These are phyloP conservation scores for Neogale vison DNA, from an alignment of 2,113 vertebrate species.

Conservation along the genomic window DNA sequence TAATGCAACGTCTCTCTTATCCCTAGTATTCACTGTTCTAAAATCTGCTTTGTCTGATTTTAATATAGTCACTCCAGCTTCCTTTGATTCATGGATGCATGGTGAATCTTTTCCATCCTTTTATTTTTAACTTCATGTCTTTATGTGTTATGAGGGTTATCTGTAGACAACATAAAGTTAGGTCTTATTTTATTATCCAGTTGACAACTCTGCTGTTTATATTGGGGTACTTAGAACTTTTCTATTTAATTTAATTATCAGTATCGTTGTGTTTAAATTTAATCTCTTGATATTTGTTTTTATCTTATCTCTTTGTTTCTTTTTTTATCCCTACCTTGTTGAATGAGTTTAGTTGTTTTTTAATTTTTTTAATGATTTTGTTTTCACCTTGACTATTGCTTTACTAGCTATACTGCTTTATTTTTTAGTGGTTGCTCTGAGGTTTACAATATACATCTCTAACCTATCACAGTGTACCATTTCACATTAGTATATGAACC, in stretches of 20 bases:
- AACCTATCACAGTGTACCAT: background rate
- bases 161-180: background rate
- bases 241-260: slow-evolving; percentile 10
- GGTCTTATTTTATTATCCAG: background rate
- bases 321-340: background rate
- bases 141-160: background rate
- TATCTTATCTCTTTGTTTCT: background rate
- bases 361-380: background rate
- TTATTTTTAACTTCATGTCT: background rate
- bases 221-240: background rate
- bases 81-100: background rate
- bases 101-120: background rate
- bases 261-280: background rate
- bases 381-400: background rate
- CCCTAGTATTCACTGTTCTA: background rate
- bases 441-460: background rate
- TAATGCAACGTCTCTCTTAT: background rate
- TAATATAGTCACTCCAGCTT: background rate
- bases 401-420: background rate
- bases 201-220: background rate
- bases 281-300: background rate
- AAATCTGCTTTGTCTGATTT: background rate
- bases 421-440: background rate
- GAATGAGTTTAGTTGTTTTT: background rate
- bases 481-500: background rate